phyloP scores from a whole-genome alignment of 2,888 invertebrate species.

The Spatulosminthurus flaviceps region DNA sequence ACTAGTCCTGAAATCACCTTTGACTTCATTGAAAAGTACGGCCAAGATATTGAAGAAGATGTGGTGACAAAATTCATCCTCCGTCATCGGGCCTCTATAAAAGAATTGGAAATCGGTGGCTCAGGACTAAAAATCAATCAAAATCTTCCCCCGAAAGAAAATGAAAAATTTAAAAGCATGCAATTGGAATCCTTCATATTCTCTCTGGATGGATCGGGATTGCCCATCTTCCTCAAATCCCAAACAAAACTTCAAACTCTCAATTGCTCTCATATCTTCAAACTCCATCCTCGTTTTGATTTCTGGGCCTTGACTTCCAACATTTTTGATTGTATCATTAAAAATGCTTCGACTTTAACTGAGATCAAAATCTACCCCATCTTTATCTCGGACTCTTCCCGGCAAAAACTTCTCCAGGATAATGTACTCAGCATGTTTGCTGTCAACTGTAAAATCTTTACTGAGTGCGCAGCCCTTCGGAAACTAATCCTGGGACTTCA shows the following conservation, averaged over 20 bases:
- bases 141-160: background rate
- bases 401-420: conserved; percentile 8
- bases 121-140: background rate
- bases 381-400: background rate
- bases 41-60: conserved; percentile 27
- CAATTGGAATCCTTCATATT: conserved; percentile 4
- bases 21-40: conserved; percentile 39
- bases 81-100: background rate
- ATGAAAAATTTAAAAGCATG: background rate
- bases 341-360: background rate
- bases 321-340: background rate
- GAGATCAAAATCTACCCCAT: conserved; percentile 13
- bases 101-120: conserved; percentile 19
- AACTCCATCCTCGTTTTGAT: background rate
- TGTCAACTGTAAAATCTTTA: conserved; percentile 28
- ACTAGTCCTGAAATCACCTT: background rate
- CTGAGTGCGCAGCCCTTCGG: background rate
- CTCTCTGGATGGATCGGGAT: background rate
- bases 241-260: background rate
- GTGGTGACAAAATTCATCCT: conserved; percentile 22
- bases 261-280: conserved; percentile 12
- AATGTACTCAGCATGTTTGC: conserved; percentile 31
- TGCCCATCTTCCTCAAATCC: background rate
- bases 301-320: background rate
- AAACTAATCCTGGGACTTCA: conserved; percentile 15